Evolutionary conservation across 2,888 invertebrate species (phyloP), one percentile per base, ranked within the genome.

Genomic region (Diplolepis rosae): DNA sequence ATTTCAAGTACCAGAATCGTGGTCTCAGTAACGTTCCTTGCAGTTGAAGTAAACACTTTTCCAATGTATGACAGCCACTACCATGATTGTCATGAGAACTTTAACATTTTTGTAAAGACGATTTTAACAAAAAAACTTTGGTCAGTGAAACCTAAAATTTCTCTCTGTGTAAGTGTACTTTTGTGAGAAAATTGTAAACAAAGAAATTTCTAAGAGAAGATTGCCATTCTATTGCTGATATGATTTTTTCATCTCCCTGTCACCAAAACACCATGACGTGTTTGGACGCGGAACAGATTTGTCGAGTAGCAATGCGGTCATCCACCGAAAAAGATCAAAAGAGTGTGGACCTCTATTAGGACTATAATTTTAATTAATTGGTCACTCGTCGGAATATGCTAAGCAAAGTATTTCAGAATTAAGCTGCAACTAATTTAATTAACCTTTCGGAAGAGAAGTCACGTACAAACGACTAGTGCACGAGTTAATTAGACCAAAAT

Each of bases 401-500:
- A 39, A 61, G 39, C 39, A n/a, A 32, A 28, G 1, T 1, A 42
- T 42, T 39, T 61, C 18, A 39, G 39, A 61, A 61, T 39, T 24
- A 24, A n/a, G 32, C 35, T 32, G 11, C 11, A 42, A n/a, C 24
- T 39, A 42, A 61, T 61, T 61, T 39, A 61, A 61, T 39, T 39
- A 61, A 61, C 27, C 61, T 39, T 39, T 39, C 39, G 35, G 39
- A 27, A 61, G 39, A 39, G 22, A 9, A 61, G 24, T 15, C 24
- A 24, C 2, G n/a, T 28, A 39, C 11, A 39, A 61, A 39, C 39
- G 5, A 39, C 35, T 22, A 61, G 11, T 22, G 22, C 24, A 35
- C 13, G 35, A 61, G 24, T 42, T 61, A 42, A 61, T 61, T 61
- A 42, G 61, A 39, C n/a, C 24, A 61, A 61, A 61, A 61, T 61